Evolutionary conservation across 2,113 vertebrate species (phyloP).

Genomic region (Brachypodius melanocephalos): DNA sequence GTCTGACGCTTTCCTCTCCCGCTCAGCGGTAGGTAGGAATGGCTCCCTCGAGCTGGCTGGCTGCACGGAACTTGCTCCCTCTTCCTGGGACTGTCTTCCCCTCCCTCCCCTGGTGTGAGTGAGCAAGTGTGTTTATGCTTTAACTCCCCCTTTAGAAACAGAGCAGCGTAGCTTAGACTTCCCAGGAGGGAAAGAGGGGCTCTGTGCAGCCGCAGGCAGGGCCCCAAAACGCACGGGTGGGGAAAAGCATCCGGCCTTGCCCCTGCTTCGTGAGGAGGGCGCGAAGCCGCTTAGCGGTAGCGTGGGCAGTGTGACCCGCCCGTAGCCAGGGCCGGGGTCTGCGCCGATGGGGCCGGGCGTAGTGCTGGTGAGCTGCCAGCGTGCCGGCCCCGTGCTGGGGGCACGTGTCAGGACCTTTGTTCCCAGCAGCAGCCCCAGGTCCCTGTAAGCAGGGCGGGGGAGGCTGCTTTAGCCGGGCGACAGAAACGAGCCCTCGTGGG

Average conservation of each 20-base stretch:
- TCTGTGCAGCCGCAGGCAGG: background rate
- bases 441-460: background rate
- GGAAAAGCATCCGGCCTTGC: background rate
- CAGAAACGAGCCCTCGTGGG: background rate
- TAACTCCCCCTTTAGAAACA: background rate
- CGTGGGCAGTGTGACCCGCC: accelerated
- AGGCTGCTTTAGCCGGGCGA: background rate
- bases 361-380: background rate
- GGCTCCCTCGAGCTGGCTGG: background rate
- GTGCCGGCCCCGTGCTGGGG: accelerated
- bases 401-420: background rate
- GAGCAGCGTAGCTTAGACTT: background rate
- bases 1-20: background rate
- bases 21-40: too few relatives aligned
- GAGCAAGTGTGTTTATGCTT: background rate
- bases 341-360: background rate
- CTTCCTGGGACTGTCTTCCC: background rate
- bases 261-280: background rate
- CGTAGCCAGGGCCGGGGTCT: background rate
- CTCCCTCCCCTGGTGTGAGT: background rate
- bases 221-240: background rate
- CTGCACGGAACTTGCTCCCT: background rate
- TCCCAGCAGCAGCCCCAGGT: too few relatives aligned
- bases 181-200: background rate
- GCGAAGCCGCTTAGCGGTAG: accelerated